Base-by-base conservation (phyloP, 2,888 invertebrate genomes). In the Merodon equestris region DNA sequence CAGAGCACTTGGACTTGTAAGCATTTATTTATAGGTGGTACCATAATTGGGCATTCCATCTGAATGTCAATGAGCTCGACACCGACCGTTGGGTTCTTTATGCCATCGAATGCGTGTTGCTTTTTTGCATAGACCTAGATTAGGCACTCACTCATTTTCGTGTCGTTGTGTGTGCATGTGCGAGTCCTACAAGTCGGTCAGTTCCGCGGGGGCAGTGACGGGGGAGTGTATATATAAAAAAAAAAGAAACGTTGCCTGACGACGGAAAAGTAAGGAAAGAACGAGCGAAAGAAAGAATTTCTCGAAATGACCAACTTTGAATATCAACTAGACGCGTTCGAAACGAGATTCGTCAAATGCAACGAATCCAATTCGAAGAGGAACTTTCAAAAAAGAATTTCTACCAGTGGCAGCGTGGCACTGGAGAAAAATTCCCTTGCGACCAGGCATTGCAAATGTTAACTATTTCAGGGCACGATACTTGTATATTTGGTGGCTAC, bases 111-210 rank as follows among this genome's bases (percentile, higher is more conserved):
- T 57, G 27, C 27, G 48, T 27, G 54, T 50, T 66, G 63, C 57
- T 58, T 73, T 77, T 79, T 79, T 79, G 79, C 73, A 79, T 79
- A 79, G 79, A 64, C 79, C 79, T 79, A 79, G 79, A 79, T 77
- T 67, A 77, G 72, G 77, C 61, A 63, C 57, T 72, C 47, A 53
- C 19, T 67, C 58, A 34, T 44, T 50, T 27, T 27, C 7, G 27
- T 27, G 27, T 27, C 27, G 27, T 27, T 4, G 3, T 27, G 27
- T 27, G 2, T 27, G 27, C 27, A 4, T 27, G 27, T 27, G 27
- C 27, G 27, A 74, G 74, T 74, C 74, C 74, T 74, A 74, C 67
- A 74, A 74, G 61, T 67, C 74, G 74, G 61, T 61, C 74, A 74
- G 27, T 27, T 27, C 7, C 27, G 2, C 7, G 27, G 27, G 7